phyloP scores from a whole-genome alignment of 2,113 vertebrate species.

The Leptobrachium leishanense region DNA sequence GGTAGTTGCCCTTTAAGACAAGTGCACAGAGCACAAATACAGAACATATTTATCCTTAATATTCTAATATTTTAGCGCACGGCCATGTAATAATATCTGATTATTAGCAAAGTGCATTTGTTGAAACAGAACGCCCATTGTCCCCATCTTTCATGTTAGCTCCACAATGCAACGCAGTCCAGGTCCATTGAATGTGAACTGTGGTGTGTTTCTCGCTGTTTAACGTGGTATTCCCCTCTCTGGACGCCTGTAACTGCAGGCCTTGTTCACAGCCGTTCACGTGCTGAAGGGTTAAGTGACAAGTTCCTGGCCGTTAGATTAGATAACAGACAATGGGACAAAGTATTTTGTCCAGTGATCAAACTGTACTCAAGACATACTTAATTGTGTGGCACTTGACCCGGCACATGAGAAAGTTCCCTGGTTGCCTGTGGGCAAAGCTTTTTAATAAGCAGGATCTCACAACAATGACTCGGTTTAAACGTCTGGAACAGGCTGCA shows the following conservation, averaged over 20 bases:
- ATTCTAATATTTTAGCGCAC: too few species aligned
- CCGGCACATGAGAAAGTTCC: constrained; percentile 47
- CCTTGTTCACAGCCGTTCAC: background rate
- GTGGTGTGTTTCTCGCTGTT: background rate
- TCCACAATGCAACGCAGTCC: constrained; percentile 5
- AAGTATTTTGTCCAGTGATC: constrained; percentile 32
- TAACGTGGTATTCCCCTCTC: background rate
- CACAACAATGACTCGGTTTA: constrained; percentile 32
- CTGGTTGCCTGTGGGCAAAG: constrained; percentile 16
- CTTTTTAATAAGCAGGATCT: constrained; percentile 20
- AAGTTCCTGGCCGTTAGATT: constrained; percentile 26
- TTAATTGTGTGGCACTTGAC: constrained; percentile 41
- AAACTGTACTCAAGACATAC: constrained; percentile 13
- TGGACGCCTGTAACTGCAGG: background rate
- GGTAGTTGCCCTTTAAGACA: too few species aligned
- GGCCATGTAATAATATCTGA: too few species aligned
- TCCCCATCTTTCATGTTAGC: background rate
- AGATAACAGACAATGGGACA: constrained; percentile 37
- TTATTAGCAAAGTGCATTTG: background rate
- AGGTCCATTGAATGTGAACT: background rate
- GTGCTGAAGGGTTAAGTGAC: constrained; percentile 3
- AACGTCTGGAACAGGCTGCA: constrained; percentile 33
- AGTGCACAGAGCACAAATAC: too few species aligned
- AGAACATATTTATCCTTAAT: too few species aligned
- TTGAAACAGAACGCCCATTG: background rate